phyloP scores from a whole-genome alignment of 2,888 invertebrate species.

The Aphidoletes aphidimyza region DNA sequence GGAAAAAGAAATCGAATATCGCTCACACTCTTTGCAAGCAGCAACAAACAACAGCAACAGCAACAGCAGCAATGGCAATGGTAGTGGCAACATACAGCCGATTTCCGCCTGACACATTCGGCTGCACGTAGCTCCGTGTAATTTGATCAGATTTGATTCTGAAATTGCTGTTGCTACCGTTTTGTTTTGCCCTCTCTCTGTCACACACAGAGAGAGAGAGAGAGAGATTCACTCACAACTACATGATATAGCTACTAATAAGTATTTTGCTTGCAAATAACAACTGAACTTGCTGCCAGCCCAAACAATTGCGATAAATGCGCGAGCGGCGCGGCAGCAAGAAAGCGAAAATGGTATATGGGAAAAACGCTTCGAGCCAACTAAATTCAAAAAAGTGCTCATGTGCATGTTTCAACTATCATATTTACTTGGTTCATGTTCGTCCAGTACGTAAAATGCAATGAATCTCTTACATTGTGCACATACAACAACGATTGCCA shows the following conservation, averaged over 20 bases:
- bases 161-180: not conserved
- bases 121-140: slow-evolving; percentile 43
- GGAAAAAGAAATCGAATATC: not conserved
- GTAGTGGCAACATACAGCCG: too few relatives aligned
- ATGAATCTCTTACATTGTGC: not conserved
- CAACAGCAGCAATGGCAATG: too few relatives aligned
- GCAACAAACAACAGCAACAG: too few relatives aligned
- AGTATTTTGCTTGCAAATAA: not conserved
- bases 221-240: too few relatives aligned
- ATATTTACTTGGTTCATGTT: slow-evolving; percentile 14
- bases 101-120: too few relatives aligned
- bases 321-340: not conserved
- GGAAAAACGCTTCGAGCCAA: slow-evolving; percentile 1
- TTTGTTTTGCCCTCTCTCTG: not conserved
- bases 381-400: not conserved
- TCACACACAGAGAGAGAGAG: too few relatives aligned
- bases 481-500: not conserved
- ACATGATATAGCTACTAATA: not conserved
- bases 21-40: not conserved
- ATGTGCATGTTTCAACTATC: not conserved
- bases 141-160: slow-evolving; percentile 31
- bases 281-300: not conserved
- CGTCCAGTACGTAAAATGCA: slow-evolving; percentile 5
- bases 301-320: slow-evolving; percentile 7
- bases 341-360: slow-evolving; percentile 19